Conservation (phyloP, 2,113 vertebrate genomes). For the Atrichornis clamosus region DNA sequence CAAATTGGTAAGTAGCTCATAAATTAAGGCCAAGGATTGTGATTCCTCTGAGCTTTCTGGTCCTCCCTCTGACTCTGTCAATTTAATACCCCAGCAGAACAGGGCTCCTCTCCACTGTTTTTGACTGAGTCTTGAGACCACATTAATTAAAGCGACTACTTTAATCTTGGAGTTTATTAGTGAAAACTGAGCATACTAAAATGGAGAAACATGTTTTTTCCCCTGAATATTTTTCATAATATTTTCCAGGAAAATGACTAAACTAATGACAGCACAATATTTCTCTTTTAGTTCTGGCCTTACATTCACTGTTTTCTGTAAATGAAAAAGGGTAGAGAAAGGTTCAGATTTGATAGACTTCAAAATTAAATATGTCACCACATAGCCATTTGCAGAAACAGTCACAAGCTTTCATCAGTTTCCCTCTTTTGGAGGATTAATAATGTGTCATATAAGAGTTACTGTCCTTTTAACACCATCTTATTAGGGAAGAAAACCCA, state of each 20-base stretch:
- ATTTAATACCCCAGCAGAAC: neutral
- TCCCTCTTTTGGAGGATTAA: neutral
- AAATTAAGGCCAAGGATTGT: neutral
- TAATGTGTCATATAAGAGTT: neutral
- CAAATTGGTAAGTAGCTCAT: neutral
- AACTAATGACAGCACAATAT: neutral
- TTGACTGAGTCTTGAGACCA: neutral
- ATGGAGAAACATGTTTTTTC: neutral
- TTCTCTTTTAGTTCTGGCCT: neutral
- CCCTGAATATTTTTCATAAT: neutral
- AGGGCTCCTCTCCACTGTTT: neutral
- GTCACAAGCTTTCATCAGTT: neutral
- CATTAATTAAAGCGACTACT: neutral
- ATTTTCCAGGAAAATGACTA: neutral
- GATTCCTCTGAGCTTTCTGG: neutral
- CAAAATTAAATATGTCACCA: neutral
- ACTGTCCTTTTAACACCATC: neutral
- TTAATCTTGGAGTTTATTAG: neutral
- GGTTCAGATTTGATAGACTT: neutral
- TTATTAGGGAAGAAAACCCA: neutral
- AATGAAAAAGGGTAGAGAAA: neutral
- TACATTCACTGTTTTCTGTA: neutral
- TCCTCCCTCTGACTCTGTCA: neutral
- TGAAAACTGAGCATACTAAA: neutral
- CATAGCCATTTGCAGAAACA: neutral